Evolutionary conservation across 2,113 vertebrate species (phyloP).

Genomic region (Paraplagusia blochii): DNA sequence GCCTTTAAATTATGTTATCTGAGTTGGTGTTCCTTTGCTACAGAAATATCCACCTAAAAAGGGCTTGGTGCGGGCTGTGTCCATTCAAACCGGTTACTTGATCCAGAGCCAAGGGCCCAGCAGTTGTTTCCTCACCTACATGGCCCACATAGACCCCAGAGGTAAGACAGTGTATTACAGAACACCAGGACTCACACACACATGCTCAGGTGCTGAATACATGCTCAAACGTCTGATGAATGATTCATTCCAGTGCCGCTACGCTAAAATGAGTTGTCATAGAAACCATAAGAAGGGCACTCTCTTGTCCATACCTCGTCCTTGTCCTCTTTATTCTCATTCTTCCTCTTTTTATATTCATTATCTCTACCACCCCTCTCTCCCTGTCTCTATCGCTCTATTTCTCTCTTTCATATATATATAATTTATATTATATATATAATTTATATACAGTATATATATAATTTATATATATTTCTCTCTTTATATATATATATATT

Average conservation of each 20-base stretch:
- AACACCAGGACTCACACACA: conserved; percentile 1
- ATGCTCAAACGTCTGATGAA: conserved; percentile 36
- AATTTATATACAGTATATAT: too few species aligned
- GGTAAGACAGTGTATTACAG: conserved; percentile 68
- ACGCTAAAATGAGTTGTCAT: conserved; percentile 52
- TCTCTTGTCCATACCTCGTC: not conserved
- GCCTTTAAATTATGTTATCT: not conserved
- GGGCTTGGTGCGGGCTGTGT: conserved; percentile 90
- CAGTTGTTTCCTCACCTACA: conserved; percentile 86
- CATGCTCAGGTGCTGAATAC: conserved; percentile 23
- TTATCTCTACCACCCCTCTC: not conserved
- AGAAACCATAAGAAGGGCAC: conserved; percentile 56
- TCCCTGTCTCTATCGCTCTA: not conserved
- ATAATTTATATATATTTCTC: too few species aligned
- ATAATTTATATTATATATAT: too few species aligned
- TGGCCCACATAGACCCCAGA: conserved; percentile 94
- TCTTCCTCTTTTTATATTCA: not conserved
- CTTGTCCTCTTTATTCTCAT: not conserved
- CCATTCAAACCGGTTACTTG: conserved; percentile 93
- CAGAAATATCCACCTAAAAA: conserved; percentile 95
- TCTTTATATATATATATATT: too few species aligned
- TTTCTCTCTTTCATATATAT: conserved; percentile 1
- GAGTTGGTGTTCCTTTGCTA: conserved; percentile 4
- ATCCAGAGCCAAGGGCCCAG: conserved; percentile 83
- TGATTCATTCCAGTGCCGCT: conserved; percentile 52